These are phyloP conservation scores for Mobula birostris DNA, from an alignment of 2,113 vertebrate species.

Conservation along the genomic window DNA sequence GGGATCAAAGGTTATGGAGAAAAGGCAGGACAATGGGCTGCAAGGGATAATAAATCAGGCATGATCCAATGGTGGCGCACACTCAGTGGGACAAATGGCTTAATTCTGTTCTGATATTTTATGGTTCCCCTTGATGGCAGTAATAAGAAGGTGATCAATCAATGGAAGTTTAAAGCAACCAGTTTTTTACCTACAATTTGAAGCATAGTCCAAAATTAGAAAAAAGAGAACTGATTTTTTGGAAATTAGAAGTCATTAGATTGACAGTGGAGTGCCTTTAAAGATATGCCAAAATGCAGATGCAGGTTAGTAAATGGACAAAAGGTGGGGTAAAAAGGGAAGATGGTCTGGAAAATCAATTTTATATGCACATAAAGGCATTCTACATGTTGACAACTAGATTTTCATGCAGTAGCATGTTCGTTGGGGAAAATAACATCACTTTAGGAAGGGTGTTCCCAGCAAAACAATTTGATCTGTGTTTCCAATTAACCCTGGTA, in stretches of 20 bases:
- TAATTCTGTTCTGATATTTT: too few species aligned
- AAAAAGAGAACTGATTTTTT: not conserved
- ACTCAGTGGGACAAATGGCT: too few species aligned
- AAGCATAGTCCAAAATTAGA: not conserved
- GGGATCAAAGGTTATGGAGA: too few species aligned
- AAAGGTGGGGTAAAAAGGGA: not conserved
- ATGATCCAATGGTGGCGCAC: too few species aligned
- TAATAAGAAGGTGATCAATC: not conserved
- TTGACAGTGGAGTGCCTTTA: not conserved
- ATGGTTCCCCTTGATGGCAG: too few species aligned
- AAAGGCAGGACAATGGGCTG: too few species aligned
- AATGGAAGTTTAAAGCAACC: not conserved
- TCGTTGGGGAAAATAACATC: not conserved
- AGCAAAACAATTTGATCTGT: not conserved
- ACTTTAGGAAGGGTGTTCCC: not conserved
- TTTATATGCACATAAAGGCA: not conserved
- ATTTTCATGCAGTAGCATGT: not conserved
- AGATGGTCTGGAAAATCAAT: not conserved
- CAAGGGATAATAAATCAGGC: too few species aligned
- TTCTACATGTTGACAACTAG: not conserved
- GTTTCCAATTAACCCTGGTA: not conserved
- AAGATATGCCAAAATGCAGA: not conserved
- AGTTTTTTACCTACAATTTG: not conserved
- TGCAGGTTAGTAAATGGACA: not conserved
- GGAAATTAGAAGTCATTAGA: not conserved